Evolutionary conservation across 92 coral and sea anemone genomes (phyloP), one percentile per base, ranked within the genome.

Genomic region (Chrysogorgia sp.): DNA sequence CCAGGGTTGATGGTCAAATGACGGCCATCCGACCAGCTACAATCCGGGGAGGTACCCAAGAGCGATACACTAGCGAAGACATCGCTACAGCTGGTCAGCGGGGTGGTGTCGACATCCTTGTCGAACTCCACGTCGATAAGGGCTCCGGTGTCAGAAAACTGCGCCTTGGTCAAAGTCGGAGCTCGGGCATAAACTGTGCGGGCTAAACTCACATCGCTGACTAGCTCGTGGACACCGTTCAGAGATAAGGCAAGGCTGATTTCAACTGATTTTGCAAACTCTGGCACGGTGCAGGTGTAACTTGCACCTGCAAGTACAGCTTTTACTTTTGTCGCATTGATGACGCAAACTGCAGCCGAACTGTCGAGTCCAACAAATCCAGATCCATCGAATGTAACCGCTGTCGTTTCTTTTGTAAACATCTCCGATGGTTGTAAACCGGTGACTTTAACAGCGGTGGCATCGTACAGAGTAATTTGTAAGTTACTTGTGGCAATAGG

Each of bases 111-210:
- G 28, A 65, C 75, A 35, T 76, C 69, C 31, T 64, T 75, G 71
- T 66, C 21, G 17, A 83, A 83, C 6, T 37, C 43, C 15, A 83
- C 60, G 45, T 17, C 53, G 14, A 83, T 75, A 64, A 41, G 34
- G 19, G 87, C 79, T 2, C 87, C 82, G 14, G 82, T 80, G 22
- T 66, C 64, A 1, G 82, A 43, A 62, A 83, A 64, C 7, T 83
- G 82, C 14, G 77, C 75, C 2, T 34, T 40, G 22, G 61, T 57
- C 7, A 83, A 66, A 1, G 32, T 25, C 2, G 87, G 78, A 7
- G 82, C 28, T 17, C 58, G 58, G 37, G 87, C 87, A 20, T 37
- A 75, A 4, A 76, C 65, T 30, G 49, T 80, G 12, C 71, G 68
- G 40, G 14, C 7, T 25, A 37, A 60, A 2, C 34, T 9, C 15